phyloP scores from a whole-genome alignment of 2,797 vertebrate species.

The Crax fasciolata region DNA sequence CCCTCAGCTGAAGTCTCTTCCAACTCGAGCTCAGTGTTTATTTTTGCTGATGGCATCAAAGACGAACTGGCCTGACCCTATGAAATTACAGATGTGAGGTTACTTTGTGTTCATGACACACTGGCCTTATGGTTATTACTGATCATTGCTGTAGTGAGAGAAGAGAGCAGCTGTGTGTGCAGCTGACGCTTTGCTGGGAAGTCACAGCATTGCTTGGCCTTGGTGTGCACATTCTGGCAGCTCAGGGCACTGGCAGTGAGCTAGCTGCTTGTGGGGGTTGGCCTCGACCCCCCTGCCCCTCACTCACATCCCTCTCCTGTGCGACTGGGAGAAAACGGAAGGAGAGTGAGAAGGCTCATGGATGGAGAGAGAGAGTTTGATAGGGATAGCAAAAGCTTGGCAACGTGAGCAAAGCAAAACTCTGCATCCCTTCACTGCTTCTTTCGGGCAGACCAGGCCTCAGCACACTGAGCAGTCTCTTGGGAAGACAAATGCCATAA shows the following conservation, averaged over 20 bases:
- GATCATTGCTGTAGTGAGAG: background rate
- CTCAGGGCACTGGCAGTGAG: background rate
- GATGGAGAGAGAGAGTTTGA: too few relatives aligned
- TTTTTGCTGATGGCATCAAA: constrained; percentile 80
- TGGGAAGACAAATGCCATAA: too few relatives aligned
- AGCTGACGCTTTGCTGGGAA: background rate
- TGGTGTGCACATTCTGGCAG: background rate
- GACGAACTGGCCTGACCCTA: constrained; percentile 84
- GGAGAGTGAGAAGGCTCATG: too few relatives aligned
- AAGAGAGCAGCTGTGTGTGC: background rate
- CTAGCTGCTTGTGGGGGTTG: background rate
- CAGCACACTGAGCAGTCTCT: too few relatives aligned
- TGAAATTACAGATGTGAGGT: background rate
- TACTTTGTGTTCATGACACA: background rate
- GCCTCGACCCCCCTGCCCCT: too few relatives aligned
- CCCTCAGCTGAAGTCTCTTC: constrained; percentile 80
- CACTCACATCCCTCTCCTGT: too few relatives aligned
- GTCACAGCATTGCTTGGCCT: background rate
- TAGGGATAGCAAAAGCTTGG: too few relatives aligned
- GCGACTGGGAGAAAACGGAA: too few relatives aligned
- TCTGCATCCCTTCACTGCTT: too few relatives aligned
- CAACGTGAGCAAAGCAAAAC: too few relatives aligned
- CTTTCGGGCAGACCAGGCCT: too few relatives aligned
- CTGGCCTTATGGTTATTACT: background rate
- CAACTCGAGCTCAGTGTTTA: constrained; percentile 77